phyloP scores from a whole-genome alignment of 2,888 invertebrate genomes.

The Pharmacophagus antenor region DNA sequence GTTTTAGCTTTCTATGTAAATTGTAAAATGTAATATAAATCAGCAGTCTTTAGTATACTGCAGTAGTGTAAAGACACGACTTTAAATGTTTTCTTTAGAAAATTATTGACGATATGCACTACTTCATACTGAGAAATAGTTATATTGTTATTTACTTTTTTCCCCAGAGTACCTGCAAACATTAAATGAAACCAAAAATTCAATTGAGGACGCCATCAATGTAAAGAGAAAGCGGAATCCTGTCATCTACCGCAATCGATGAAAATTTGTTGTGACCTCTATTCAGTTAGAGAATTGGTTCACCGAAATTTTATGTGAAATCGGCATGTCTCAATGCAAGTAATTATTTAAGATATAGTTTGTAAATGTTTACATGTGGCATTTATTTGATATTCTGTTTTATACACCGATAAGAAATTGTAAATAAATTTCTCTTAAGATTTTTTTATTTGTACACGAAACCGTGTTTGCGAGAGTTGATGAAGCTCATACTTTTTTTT shows the following conservation, averaged over 20 bases:
- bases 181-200: neutral
- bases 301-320: neutral
- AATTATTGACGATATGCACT: too few relatives aligned
- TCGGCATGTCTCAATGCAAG: constrained; percentile 11
- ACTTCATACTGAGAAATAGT: too few relatives aligned
- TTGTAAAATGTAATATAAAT: too few relatives aligned
- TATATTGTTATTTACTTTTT: too few relatives aligned
- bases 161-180: neutral
- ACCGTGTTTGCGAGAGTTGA: neutral
- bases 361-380: constrained; percentile 5
- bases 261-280: neutral
- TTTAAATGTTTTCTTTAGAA: too few relatives aligned
- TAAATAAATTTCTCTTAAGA: neutral
- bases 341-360: constrained; percentile 1
- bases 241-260: neutral
- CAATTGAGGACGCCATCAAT: neutral
- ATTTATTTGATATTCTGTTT: constrained; percentile 6
- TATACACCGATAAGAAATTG: neutral
- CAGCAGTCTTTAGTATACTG: too few relatives aligned
- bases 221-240: neutral
- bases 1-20: too few relatives aligned
- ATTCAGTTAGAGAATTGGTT: neutral
- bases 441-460: neutral
- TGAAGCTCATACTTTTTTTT: too few relatives aligned
- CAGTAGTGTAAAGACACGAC: too few relatives aligned